Base-by-base conservation (phyloP, 2,797 vertebrate genomes). In the Pipistrellus nathusii region DNA sequence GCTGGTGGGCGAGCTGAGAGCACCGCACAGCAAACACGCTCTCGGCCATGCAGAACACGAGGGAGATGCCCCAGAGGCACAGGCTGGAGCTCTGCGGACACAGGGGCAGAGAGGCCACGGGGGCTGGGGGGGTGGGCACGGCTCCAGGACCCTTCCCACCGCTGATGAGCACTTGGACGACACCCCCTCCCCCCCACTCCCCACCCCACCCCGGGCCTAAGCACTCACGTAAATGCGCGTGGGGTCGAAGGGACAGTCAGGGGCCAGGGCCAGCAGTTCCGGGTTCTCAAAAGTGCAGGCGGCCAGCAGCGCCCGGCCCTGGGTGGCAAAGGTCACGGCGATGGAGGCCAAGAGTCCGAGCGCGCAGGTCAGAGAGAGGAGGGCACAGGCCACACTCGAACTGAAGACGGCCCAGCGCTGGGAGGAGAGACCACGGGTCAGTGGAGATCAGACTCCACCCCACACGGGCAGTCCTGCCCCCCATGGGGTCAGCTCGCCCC, bases 191-290 rank as follows among this genome's bases (percentile, higher is more conserved):
- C 48, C 46, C 30, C 51, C 14, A 3, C 17, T 14, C 32, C 30
- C 57, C 23, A 4, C 14, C 48, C 46, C 30, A 6, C 14, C 35
- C 62, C 55, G 27, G 73, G 62, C 41, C 7, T 25, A 10, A 38
- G 53, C 48, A 98, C 99, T 99, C 94, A 99, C 99, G 3, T 99
- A 99, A 95, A 99, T 97, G 5, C 99, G 98, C 2, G 99, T 99
- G 76, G 99, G 99, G 94, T 99, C 99, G 51, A 99, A 99, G 18
- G 99, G 99, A 83, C 99, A 99, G 95, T 99, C 98, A 0, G 97
- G 93, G 2, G 98, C 98, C 51, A 98, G 93, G 0, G 98, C 98
- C 38, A 97, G 68, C 1, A 97, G 85, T 30, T 97, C 15, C 0
- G 91, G 3, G 1, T 83, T 38, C 8, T 91, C 21, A 20, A 86